Conservation (phyloP, 2,888 invertebrate genomes). For the Ptychoptera albimana region DNA sequence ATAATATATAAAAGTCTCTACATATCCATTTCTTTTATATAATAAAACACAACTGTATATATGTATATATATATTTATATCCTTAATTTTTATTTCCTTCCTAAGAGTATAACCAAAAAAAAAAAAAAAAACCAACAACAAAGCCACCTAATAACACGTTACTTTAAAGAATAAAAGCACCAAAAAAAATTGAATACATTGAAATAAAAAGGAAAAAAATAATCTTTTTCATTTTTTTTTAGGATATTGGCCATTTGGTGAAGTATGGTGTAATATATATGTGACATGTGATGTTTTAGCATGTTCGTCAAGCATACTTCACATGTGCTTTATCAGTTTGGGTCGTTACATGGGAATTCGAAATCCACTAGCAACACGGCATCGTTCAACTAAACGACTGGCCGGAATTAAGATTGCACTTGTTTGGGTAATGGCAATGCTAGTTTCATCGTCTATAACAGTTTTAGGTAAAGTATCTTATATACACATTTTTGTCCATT, state of each 20-base stretch:
- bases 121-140: too few relatives aligned
- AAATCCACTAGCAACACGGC: conserved; percentile 72
- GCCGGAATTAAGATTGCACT: conserved; percentile 77
- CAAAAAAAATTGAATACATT: too few relatives aligned
- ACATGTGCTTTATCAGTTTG: conserved; percentile 80
- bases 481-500: not conserved
- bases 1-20: not conserved
- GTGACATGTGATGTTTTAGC: conserved; percentile 92
- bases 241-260: conserved; percentile 88
- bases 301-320: conserved; percentile 90
- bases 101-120: too few relatives aligned
- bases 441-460: conserved; percentile 74
- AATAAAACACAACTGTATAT: not conserved
- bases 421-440: conserved; percentile 83
- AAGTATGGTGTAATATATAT: conserved; percentile 87
- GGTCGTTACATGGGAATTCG: conserved; percentile 78
- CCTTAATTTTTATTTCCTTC: conserved; percentile 1
- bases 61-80: not conserved
- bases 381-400: conserved; percentile 67
- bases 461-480: conserved; percentile 48
- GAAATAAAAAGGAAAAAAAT: too few relatives aligned
- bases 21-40: not conserved
- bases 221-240: conserved; percentile 17
- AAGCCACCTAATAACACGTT: too few relatives aligned
- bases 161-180: too few relatives aligned